Conservation (phyloP, 2,113 vertebrate genomes). For the Pseudopodoces humilis region DNA sequence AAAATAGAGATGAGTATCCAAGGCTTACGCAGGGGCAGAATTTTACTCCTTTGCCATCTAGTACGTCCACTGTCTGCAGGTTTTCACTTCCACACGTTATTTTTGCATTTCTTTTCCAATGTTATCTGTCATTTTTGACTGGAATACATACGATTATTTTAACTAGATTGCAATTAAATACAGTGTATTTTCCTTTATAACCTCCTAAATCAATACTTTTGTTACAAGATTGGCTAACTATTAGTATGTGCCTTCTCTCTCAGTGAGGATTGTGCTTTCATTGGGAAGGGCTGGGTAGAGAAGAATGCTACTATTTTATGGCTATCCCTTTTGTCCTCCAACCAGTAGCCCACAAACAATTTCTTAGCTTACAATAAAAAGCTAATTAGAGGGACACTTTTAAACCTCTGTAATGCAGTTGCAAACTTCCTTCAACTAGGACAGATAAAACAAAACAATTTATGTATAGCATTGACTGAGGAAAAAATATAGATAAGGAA, state of each 20-base stretch:
- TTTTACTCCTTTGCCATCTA: background rate
- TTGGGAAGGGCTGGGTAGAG: background rate
- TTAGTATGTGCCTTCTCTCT: background rate
- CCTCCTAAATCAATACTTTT: background rate
- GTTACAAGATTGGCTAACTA: background rate
- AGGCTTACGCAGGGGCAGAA: background rate
- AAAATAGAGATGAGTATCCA: background rate
- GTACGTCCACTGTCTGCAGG: background rate
- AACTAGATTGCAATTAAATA: background rate
- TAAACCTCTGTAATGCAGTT: background rate
- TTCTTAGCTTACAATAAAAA: background rate
- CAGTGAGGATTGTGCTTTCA: background rate
- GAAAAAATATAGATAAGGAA: background rate
- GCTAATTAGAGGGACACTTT: background rate
- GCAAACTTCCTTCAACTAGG: background rate
- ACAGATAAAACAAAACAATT: background rate
- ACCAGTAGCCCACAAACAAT: background rate
- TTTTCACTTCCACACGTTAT: background rate
- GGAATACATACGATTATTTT: background rate
- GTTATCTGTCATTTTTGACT: background rate
- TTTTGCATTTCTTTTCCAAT: background rate
- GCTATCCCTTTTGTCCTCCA: background rate
- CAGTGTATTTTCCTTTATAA: background rate
- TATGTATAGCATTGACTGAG: background rate
- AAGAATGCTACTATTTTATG: background rate